Conservation (phyloP, 2,113 vertebrate genomes). For the Struthio camelus region DNA sequence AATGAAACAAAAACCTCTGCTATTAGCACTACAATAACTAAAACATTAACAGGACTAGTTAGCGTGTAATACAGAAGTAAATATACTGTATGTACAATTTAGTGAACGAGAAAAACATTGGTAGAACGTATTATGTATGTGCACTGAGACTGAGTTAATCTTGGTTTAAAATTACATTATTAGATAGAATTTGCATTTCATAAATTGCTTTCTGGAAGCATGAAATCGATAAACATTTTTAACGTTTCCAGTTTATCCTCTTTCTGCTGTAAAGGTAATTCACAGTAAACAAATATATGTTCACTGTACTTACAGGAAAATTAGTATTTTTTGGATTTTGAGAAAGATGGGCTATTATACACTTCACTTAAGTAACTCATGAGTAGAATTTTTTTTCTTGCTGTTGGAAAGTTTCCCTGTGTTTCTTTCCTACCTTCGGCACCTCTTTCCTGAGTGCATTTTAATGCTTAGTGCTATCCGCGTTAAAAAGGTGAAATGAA, state of each 20-base stretch:
- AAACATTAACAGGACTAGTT: background rate
- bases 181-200: background rate
- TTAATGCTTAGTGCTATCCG: background rate
- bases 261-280: background rate
- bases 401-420: background rate
- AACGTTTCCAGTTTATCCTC: background rate
- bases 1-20: background rate
- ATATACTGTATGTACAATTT: background rate
- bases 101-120: background rate
- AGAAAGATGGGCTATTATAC: background rate
- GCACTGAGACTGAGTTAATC: background rate
- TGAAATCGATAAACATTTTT: background rate
- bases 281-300: background rate
- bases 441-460: background rate
- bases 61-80: background rate
- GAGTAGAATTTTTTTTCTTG: constrained; percentile 7
- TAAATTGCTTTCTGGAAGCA: background rate
- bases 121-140: background rate
- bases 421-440: constrained; percentile 19
- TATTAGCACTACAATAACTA: background rate
- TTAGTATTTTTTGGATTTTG: background rate
- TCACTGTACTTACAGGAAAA: background rate
- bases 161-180: background rate
- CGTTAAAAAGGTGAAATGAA: background rate
- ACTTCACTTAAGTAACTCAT: background rate